Conservation (phyloP, 2,113 vertebrate genomes). For the human (Homo sapiens) region GRCh38 chr1:105217501-105218000, state of each 20-base stretch:
- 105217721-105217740: background rate
- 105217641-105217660: background rate
- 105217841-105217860: background rate
- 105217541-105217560: background rate
- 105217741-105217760: background rate
- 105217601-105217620: background rate
- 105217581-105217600: background rate
- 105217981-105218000: background rate
- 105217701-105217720: background rate
- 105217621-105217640: background rate
- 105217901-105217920: background rate
- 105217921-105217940: background rate
- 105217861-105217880: background rate
- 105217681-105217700: background rate
- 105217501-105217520: background rate
- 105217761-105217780: background rate
- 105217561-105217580: background rate
- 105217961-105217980: background rate
- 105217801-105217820: background rate
- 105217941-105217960: background rate
- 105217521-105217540: background rate
- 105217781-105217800: background rate
- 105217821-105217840: background rate
- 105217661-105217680: background rate
- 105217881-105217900: background rate